These are phyloP conservation scores for Poeciliopsis prolifica DNA, from an alignment of 2,113 vertebrate species.

Conservation along the genomic window DNA sequence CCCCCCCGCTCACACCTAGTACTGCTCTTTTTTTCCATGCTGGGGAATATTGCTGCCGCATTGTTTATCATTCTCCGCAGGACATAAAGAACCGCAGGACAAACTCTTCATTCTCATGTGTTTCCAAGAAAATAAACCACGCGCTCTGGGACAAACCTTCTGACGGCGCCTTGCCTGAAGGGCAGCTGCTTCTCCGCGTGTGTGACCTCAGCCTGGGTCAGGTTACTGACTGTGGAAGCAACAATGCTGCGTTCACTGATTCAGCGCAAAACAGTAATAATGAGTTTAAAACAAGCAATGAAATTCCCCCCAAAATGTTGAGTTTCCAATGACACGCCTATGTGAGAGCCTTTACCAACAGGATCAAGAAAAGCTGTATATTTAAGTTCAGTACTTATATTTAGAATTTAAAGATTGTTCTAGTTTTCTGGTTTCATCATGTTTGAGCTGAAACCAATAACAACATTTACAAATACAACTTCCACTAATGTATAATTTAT, in stretches of 20 bases:
- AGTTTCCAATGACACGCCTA: too few species aligned
- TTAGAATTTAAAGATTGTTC: too few species aligned
- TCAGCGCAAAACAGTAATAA: neutral
- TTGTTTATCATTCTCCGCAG: slow-evolving; percentile 58
- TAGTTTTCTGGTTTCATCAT: too few species aligned
- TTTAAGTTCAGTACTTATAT: too few species aligned
- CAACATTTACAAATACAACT: too few species aligned
- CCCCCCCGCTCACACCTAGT: slow-evolving; percentile 28
- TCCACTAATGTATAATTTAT: too few species aligned
- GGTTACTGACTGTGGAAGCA: slow-evolving; percentile 37
- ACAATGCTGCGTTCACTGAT: slow-evolving; percentile 29
- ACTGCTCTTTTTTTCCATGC: slow-evolving; percentile 36
- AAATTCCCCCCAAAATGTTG: too few species aligned
- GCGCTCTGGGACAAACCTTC: slow-evolving; percentile 27
- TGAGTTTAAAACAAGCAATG: neutral
- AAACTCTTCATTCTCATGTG: slow-evolving; percentile 66
- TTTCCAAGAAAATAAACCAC: slow-evolving; percentile 66
- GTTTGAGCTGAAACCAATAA: too few species aligned
- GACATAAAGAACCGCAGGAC: slow-evolving; percentile 51
- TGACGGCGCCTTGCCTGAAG: slow-evolving; percentile 4
- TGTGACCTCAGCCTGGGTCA: slow-evolving; percentile 51
- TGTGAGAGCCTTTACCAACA: too few species aligned
- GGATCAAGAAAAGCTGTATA: too few species aligned
- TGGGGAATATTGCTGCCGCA: slow-evolving; percentile 37
- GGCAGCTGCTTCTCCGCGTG: slow-evolving; percentile 64